Base-by-base conservation (phyloP, 2,888 invertebrate genomes). In the Chymomyza procnemis region DNA sequence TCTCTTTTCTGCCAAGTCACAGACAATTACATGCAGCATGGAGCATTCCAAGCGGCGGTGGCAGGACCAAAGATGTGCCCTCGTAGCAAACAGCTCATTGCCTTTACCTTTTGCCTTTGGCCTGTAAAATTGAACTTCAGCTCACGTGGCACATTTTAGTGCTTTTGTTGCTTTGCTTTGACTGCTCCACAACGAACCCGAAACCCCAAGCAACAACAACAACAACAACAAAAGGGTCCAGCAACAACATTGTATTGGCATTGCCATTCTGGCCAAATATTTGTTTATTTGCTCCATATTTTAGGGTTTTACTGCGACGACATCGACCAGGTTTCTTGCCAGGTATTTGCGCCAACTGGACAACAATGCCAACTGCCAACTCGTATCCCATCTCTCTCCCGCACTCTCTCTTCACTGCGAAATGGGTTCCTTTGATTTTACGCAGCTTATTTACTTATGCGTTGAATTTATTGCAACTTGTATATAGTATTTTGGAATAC, bases 251-350 rank as follows among this genome's bases (percentile, higher is more conserved):
- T 14, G 21, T 19, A 21, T 41, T 69, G 76, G 65, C 76, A 71
- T 73, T 64, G 73, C 34, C 12, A 71, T 73, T 67, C 76, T 69
- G 73, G 55, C 69, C 61, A 77, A 78, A 84, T 87, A 83, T 83
- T 83, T 83, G 83, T 83, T 83, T 83, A 83, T 88, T 83, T 88
- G 88, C 87, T 81, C 71, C 85, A 88, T 83, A 83, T 88, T 88
- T 83, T 87, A 83, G 82, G 79, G 79, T 83, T 83, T 81, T 85
- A 87, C 85, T 79, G 65, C 78, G 73, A 73, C 81, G 83, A 87
- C 81, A 85, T 83, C 78, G 80, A 87, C 61, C 88, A 83, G 86
- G 80, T 80, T 82, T 80, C 83, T 87, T 85, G 84, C 81, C 81
- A 87, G 86, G 78, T 81, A 87, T 83, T 87, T 73, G 69, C 79